Evolutionary conservation across 2,888 invertebrate species (phyloP).

Genomic region (Dryomyza anilis): DNA sequence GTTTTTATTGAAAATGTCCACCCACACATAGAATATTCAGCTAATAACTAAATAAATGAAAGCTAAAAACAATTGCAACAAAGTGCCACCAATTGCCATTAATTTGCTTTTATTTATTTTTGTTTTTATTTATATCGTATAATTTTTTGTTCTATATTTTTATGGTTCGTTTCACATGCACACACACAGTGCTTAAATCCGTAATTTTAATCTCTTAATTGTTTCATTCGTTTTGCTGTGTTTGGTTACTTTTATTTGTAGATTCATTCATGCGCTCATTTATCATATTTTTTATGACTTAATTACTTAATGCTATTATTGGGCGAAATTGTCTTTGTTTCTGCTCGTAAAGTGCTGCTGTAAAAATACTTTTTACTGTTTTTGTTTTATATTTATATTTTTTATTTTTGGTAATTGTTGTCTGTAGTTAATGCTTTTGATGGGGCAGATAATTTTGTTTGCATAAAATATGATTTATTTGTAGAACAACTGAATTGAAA

Average conservation of each 20-base stretch:
- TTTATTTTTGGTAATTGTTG: no score
- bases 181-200: not conserved
- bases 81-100: no score
- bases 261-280: not conserved
- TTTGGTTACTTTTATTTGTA: not conserved
- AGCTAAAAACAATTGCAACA: no score
- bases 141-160: not conserved
- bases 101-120: not conserved
- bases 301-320: slow-evolving; percentile 26
- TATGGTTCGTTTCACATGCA: not conserved
- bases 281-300: slow-evolving; percentile 18
- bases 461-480: no score
- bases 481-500: no score
- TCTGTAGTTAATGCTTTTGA: no score
- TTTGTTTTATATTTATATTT: not conserved
- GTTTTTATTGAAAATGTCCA: no score
- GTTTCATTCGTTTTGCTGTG: not conserved
- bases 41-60: no score
- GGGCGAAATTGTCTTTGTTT: slow-evolving; percentile 1
- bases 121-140: not conserved
- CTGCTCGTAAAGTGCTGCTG: slow-evolving; percentile 9
- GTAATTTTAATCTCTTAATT: not conserved
- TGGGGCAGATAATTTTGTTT: no score
- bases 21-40: no score
- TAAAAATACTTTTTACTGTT: not conserved